These are phyloP conservation scores for Axinella damicornis DNA, from an alignment of 37 sponge, comb jelly and placozoan genomes.

Conservation along the genomic window DNA sequence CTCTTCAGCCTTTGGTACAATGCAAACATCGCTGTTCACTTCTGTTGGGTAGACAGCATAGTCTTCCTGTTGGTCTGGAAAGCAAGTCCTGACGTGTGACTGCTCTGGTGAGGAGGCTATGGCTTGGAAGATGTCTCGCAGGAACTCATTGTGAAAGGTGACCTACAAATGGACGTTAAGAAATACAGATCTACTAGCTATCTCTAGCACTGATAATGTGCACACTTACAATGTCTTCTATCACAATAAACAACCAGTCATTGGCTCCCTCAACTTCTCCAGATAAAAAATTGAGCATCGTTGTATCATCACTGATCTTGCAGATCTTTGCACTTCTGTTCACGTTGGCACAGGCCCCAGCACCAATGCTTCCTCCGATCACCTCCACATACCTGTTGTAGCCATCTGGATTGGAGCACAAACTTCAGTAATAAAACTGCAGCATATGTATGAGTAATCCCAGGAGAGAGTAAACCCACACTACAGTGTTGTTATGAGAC, in stretches of 20 bases:
- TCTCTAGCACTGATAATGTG: too few relatives aligned
- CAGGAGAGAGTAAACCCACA: too few relatives aligned
- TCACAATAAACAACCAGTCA: constrained; percentile 71
- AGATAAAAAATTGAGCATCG: constrained; percentile 51
- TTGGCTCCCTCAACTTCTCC: constrained; percentile 32
- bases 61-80: background rate
- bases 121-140: background rate
- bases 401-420: background rate
- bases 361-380: constrained; percentile 68
- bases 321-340: constrained; percentile 42
- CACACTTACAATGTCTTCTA: constrained; percentile 61
- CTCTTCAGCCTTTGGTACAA: background rate
- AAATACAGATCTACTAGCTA: too few relatives aligned
- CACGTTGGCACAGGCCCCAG: constrained; percentile 67
- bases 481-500: background rate
- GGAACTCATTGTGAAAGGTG: constrained; percentile 3
- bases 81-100: background rate
- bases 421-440: background rate
- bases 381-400: constrained; percentile 76
- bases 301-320: constrained; percentile 45
- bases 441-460: background rate
- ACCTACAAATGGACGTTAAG: too few relatives aligned
- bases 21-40: constrained; percentile 12
- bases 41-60: constrained; percentile 22
- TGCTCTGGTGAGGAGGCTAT: background rate